These are phyloP conservation scores for honey bee (Apis mellifera) DNA, from an alignment of 1,140 invertebrate genomes.

Conservation along the genomic window DNA sequence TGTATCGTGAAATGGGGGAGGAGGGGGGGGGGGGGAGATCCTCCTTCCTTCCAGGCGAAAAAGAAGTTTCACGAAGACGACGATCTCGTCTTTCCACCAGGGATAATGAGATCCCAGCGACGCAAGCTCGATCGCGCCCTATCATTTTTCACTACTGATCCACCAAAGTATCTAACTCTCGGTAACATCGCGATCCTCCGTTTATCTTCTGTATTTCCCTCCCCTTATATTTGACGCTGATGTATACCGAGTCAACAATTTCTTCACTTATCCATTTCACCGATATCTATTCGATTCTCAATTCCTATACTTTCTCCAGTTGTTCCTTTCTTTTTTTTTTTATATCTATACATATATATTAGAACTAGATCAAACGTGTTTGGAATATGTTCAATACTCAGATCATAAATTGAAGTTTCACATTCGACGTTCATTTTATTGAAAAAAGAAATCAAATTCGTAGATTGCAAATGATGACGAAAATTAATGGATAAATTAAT, in stretches of 20 bases:
- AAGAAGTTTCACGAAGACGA: conserved; percentile 50
- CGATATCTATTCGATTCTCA: not conserved
- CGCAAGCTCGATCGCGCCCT: conserved; percentile 33
- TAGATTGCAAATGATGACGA: no score
- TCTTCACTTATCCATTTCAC: not conserved
- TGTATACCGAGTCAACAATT: conserved; percentile 17
- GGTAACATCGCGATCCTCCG: conserved; percentile 8
- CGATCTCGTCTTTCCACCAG: conserved; percentile 49
- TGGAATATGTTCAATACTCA: not conserved
- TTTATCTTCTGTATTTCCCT: conserved; percentile 4
- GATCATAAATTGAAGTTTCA: not conserved
- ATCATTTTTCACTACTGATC: conserved; percentile 48
- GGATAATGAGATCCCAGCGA: conserved; percentile 56
- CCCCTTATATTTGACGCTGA: not conserved
- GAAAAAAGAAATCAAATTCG: no score
- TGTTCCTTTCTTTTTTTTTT: not conserved
- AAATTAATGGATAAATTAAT: no score
- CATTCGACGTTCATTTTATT: no score
- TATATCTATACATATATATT: no score
- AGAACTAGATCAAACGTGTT: not conserved
- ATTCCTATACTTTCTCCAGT: not conserved
- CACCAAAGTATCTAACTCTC: conserved; percentile 11
- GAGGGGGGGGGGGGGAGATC: not conserved
- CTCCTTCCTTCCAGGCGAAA: conserved; percentile 33
- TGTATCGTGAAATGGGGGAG: conserved; percentile 18